A percentile compares a stretch with the other conserved stretches of the same genome.
Conservation (phyloP, 2,888 invertebrate genomes). For the Caradrina clavipalpis region DNA sequence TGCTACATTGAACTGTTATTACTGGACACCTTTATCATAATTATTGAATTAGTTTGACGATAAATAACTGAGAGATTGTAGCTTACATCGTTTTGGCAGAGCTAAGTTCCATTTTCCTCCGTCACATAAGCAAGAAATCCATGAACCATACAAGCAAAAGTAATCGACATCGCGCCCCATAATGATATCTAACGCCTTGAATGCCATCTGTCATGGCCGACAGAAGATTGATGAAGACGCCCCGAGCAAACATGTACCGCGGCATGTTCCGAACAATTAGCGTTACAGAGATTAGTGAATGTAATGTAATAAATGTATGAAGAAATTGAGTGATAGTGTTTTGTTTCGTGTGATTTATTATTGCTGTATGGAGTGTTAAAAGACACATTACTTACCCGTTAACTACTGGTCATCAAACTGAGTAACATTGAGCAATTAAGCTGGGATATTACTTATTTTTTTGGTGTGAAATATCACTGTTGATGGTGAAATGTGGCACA, state of each 20-base stretch:
- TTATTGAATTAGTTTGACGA: too few species aligned
- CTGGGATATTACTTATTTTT: too few species aligned
- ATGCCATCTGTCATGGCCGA: constrained; percentile 62
- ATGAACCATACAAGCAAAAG: constrained; percentile 25
- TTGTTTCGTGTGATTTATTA: constrained; percentile 71
- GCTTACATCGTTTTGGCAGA: too few species aligned
- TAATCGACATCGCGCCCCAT: constrained; percentile 46
- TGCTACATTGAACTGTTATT: too few species aligned
- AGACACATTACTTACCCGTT: too few species aligned
- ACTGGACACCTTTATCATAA: too few species aligned
- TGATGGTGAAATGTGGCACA: too few species aligned
- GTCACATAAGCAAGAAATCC: constrained; percentile 1
- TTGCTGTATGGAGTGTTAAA: neutral
- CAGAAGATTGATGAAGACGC: constrained; percentile 67
- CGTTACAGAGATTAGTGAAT: constrained; percentile 50
- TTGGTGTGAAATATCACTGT: too few species aligned
- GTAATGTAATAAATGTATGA: constrained; percentile 71
- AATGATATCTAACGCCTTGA: constrained; percentile 58
- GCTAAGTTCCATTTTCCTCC: neutral
- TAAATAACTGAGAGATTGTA: too few species aligned
- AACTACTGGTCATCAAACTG: too few species aligned
- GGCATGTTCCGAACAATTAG: constrained; percentile 65
- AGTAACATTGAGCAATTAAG: too few species aligned
- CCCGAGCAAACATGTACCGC: constrained; percentile 61
- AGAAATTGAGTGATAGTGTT: constrained; percentile 80